Evolutionary conservation across 64 coral and sea anemone species (phyloP).

Genomic region (Dendrophyllia cribrosa): DNA sequence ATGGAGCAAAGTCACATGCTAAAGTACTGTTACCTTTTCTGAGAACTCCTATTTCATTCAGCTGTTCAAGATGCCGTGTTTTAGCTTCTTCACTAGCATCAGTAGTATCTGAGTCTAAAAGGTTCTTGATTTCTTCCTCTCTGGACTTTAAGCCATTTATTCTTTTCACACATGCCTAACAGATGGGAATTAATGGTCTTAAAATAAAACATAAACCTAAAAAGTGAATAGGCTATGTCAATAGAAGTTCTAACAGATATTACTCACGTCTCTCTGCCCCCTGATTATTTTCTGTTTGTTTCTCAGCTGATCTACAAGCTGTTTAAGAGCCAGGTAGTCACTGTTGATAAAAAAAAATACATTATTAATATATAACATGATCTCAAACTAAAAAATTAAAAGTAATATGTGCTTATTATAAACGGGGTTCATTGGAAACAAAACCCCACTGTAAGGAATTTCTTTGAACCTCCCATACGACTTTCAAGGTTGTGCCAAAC

Average conservation of each 20-base stretch:
- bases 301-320: conserved; percentile 67
- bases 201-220: neutral
- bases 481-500: too few relatives aligned
- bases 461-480: too few relatives aligned
- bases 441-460: too few relatives aligned
- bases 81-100: neutral
- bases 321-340: conserved; percentile 69
- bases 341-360: conserved; percentile 23
- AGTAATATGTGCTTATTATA: too few relatives aligned
- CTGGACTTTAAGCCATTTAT: conserved; percentile 76
- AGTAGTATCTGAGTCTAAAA: conserved; percentile 51
- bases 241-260: neutral
- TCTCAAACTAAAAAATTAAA: neutral
- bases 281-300: conserved; percentile 54
- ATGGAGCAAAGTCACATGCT: too few relatives aligned
- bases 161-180: conserved; percentile 71
- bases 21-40: conserved; percentile 64
- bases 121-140: conserved; percentile 77
- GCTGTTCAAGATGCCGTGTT: conserved; percentile 20
- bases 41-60: conserved; percentile 50
- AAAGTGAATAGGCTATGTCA: too few relatives aligned
- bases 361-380: neutral
- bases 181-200: neutral
- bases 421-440: too few relatives aligned
- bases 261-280: conserved; percentile 88